Percentiles rank a stretch among this genome's conserved stretches.
These are phyloP conservation scores for Argyrosomus japonicus DNA, from an alignment of 2,113 vertebrate genomes.

Conservation along the genomic window DNA sequence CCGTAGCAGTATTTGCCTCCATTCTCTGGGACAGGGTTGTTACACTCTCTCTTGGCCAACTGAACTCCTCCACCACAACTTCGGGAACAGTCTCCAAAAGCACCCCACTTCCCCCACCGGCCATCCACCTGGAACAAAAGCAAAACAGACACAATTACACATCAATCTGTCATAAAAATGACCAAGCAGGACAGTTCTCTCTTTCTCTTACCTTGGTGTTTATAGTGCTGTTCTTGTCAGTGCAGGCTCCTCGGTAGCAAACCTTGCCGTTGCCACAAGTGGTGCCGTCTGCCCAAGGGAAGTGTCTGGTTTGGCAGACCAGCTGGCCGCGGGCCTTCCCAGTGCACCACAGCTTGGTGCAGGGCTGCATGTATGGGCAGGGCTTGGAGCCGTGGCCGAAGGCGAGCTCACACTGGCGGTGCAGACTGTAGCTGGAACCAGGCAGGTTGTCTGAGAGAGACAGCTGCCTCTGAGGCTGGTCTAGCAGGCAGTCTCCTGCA, in stretches of 20 bases:
- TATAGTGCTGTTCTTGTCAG: slow-evolving; percentile 86
- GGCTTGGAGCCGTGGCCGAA: slow-evolving; percentile 93
- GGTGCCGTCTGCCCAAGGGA: slow-evolving; percentile 98
- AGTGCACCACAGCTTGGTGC: slow-evolving; percentile 96
- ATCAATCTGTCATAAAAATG: neutral
- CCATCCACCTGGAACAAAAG: slow-evolving; percentile 89
- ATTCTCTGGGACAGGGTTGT: slow-evolving; percentile 88
- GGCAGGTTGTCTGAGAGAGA: slow-evolving; percentile 88
- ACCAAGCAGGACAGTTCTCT: neutral
- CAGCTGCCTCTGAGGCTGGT: slow-evolving; percentile 92
- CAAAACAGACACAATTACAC: neutral
- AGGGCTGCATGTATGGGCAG: slow-evolving; percentile 96
- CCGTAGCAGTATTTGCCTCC: slow-evolving; percentile 96
- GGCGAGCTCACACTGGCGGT: slow-evolving; percentile 94
- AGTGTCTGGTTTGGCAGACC: slow-evolving; percentile 96
- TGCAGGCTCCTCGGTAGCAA: slow-evolving; percentile 89
- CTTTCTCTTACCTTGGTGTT: slow-evolving; percentile 87
- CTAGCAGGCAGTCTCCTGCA: slow-evolving; percentile 93
- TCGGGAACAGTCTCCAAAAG: slow-evolving; percentile 90
- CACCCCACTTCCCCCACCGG: slow-evolving; percentile 92
- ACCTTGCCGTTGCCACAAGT: slow-evolving; percentile 88
- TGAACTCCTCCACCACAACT: slow-evolving; percentile 93
- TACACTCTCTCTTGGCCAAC: slow-evolving; percentile 90
- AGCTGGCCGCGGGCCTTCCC: slow-evolving; percentile 93
- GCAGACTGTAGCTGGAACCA: slow-evolving; percentile 89